phyloP scores from a whole-genome alignment of 1,140 invertebrate species.

The Leptinotarsa lineolata region DNA sequence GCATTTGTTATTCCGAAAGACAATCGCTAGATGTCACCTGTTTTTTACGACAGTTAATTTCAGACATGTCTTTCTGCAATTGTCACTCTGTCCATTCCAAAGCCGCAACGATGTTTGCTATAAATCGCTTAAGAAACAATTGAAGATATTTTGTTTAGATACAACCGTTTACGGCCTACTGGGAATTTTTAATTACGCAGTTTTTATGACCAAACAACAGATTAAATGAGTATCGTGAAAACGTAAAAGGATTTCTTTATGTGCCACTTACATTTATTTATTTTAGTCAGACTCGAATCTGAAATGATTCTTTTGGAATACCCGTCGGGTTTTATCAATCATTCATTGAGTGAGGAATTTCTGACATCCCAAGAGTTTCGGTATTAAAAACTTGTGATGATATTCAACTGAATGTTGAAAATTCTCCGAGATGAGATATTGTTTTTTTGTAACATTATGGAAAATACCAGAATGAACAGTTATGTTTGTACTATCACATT shows the following conservation, averaged over 20 bases:
- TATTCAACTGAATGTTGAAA: no score
- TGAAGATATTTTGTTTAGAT: conserved; percentile 45
- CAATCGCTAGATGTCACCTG: conserved; percentile 49
- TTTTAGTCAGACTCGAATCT: conserved; percentile 13
- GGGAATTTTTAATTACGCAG: conserved; percentile 42
- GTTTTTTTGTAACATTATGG: no score
- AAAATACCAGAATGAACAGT: no score
- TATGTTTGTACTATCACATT: no score
- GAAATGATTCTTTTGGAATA: conserved; percentile 12
- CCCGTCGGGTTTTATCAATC: background rate
- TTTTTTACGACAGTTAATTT: conserved; percentile 51
- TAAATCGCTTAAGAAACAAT: conserved; percentile 47
- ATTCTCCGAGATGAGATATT: no score
- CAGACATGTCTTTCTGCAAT: conserved; percentile 48
- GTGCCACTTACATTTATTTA: conserved; percentile 26
- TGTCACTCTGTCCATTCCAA: conserved; percentile 42
- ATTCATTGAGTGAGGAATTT: background rate
- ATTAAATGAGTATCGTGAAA: conserved; percentile 22
- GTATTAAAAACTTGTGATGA: no score
- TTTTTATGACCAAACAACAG: conserved; percentile 25
- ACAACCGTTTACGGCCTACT: conserved; percentile 42
- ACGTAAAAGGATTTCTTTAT: conserved; percentile 24
- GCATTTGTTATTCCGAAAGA: conserved; percentile 31
- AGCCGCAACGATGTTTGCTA: conserved; percentile 39
- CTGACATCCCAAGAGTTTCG: background rate